Evolutionary conservation across 1,140 invertebrate genomes (phyloP).

Genomic region (Neodiprion pinetum): DNA sequence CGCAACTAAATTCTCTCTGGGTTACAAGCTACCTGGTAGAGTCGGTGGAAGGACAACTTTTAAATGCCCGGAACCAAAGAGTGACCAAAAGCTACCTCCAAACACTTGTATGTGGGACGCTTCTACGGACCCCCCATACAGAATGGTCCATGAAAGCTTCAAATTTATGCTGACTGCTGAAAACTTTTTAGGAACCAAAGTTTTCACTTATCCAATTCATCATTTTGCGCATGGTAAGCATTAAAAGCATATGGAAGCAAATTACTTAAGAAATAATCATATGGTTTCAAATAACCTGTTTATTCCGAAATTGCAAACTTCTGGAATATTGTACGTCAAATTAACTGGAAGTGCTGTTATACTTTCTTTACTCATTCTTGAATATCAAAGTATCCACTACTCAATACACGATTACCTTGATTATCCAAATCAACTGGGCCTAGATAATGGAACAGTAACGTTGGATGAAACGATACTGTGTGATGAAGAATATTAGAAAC

Average conservation of each 20-base stretch:
- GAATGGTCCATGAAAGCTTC: slow-evolving; percentile 65
- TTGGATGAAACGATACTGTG: too few relatives aligned
- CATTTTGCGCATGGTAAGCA: slow-evolving; percentile 67
- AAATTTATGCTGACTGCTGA: slow-evolving; percentile 62
- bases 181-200: slow-evolving; percentile 65
- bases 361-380: too few relatives aligned
- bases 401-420: too few relatives aligned
- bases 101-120: slow-evolving; percentile 65
- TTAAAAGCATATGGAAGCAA: slow-evolving; percentile 12
- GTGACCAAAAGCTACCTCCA: slow-evolving; percentile 29
- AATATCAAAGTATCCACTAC: too few relatives aligned
- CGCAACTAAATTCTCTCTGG: slow-evolving; percentile 64
- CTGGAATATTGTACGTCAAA: too few relatives aligned
- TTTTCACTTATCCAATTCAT: slow-evolving; percentile 62
- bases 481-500: too few relatives aligned
- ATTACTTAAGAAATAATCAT: too few relatives aligned
- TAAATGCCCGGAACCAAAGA: slow-evolving; percentile 48
- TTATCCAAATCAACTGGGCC: too few relatives aligned
- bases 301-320: too few relatives aligned
- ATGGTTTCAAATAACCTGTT: too few relatives aligned
- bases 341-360: too few relatives aligned
- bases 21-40: slow-evolving; percentile 58
- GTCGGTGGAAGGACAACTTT: slow-evolving; percentile 45
- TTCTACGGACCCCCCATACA: slow-evolving; percentile 66
- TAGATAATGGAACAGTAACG: too few relatives aligned